Evolutionary conservation across 2,113 vertebrate species (phyloP).

Genomic region (Prietella phreatophila): DNA sequence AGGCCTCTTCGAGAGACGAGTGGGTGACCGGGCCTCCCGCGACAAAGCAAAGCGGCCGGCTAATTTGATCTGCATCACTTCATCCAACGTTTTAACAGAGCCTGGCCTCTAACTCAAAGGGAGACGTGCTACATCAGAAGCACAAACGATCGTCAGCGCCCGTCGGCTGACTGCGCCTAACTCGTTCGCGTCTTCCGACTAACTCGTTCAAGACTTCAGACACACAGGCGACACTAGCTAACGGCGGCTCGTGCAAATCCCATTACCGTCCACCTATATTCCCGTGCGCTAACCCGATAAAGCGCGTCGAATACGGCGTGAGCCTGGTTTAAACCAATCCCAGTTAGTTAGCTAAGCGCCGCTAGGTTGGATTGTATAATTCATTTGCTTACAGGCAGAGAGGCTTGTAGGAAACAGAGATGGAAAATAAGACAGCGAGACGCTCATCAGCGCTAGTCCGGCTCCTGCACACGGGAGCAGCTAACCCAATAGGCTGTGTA

Average conservation of each 20-base stretch:
- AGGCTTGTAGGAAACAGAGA: background rate
- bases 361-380: conserved; percentile 33
- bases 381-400: conserved; percentile 32
- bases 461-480: background rate
- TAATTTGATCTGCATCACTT: conserved; percentile 43
- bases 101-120: conserved; percentile 35
- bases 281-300: conserved; percentile 37
- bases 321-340: conserved; percentile 36
- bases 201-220: conserved; percentile 62
- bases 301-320: conserved; percentile 6
- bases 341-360: conserved; percentile 32
- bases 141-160: conserved; percentile 30
- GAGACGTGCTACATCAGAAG: conserved; percentile 8
- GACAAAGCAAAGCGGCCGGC: conserved; percentile 7
- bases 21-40: conserved; percentile 44
- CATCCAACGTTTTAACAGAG: conserved; percentile 35
- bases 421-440: background rate
- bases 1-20: conserved; percentile 25
- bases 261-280: conserved; percentile 58
- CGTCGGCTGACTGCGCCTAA: conserved; percentile 58
- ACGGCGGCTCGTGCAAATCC: conserved; percentile 54
- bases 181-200: conserved; percentile 59
- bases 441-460: background rate
- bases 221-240: conserved; percentile 50
- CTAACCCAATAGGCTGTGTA: conserved; percentile 71